These are phyloP conservation scores for Stichopus horrens DNA, from an alignment of 53 echinoderm and acorn worm species.

Conservation along the genomic window DNA sequence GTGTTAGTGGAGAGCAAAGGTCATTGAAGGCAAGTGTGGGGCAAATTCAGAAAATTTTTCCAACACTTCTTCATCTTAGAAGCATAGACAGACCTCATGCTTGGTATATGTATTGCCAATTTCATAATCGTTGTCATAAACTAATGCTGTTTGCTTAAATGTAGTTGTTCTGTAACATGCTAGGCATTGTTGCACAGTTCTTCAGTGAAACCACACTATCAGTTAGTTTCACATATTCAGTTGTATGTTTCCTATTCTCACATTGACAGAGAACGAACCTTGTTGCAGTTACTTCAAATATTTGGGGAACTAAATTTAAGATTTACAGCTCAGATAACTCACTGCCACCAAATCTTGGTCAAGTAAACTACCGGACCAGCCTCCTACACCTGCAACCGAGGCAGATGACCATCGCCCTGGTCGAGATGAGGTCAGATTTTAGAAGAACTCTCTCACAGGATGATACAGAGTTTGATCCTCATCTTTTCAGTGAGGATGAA, in stretches of 20 bases:
- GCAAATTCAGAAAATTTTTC: no score
- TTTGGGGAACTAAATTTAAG: constrained; percentile 99
- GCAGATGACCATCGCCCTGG: constrained; percentile 98
- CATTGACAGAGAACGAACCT: constrained; percentile 65
- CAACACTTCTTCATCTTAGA: no score
- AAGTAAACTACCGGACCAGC: constrained; percentile 94
- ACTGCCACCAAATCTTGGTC: constrained; percentile 92
- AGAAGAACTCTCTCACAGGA: constrained; percentile 58
- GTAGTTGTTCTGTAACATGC: not conserved
- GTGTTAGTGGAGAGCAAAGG: no score
- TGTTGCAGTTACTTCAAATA: constrained; percentile 96
- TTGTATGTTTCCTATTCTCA: not conserved
- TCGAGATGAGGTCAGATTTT: constrained; percentile 80
- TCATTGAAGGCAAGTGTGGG: no score
- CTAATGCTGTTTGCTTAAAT: not conserved
- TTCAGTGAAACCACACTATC: not conserved
- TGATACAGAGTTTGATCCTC: constrained; percentile 82
- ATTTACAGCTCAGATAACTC: constrained; percentile 83
- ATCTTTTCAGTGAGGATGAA: constrained; percentile 97
- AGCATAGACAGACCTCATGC: not conserved
- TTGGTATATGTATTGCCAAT: not conserved
- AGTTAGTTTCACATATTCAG: not conserved
- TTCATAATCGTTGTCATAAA: not conserved
- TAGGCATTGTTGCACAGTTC: not conserved
- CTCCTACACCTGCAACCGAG: constrained; percentile 94